Base-by-base conservation (phyloP, 2,888 invertebrate species). In the Ochropacha duplaris region DNA sequence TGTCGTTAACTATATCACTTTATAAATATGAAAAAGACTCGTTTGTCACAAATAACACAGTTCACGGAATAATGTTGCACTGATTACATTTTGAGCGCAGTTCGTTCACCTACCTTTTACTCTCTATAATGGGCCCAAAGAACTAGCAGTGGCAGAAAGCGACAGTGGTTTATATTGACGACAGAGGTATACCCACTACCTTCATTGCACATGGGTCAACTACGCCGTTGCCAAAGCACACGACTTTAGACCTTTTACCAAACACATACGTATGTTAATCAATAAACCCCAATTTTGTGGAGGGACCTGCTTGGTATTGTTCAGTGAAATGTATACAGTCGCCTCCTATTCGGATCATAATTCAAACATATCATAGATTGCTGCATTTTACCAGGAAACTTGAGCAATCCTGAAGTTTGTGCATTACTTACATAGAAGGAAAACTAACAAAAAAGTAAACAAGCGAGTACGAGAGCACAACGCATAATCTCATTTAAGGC, bases 101-200 rank as follows among this genome's bases (percentile, higher is more conserved):
- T 84, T 83, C 82, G 79, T 83, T 86, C 82, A 90, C 89, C 88
- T 87, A 91, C 91, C 91, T 91, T 90, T 90, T 87, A 87, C 87
- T 88, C 84, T 87, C 76, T 83, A 79, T 86, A 82, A 81, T 81
- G 79, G 76, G 79, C 78, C 81, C 80, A 84, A 86, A 87, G 84
- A 88, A 92, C 92, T 92, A 90, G 86, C 85, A 70, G 72, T 76
- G 79, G 71, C 85, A 79, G 88, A 90, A 89, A 88, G 84, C 84
- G 87, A 89, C 87, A 86, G 88, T 87, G 87, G 86, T 85, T 90
- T 92, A 88, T 92, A 92, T 90, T 83, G 83, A 83, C 84, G 81
- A 72, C 74, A 44, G n/a, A n/a, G 71, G 79, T 82, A 83, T 86
- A 86, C 85, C 90, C 91, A 91, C 92, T 87, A 90, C 91, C 84